Percentiles rank a stretch among this genome's conserved stretches.
Evolutionary conservation across 2,797 vertebrate species (phyloP).

Genomic region (Centropyge bicolor): DNA sequence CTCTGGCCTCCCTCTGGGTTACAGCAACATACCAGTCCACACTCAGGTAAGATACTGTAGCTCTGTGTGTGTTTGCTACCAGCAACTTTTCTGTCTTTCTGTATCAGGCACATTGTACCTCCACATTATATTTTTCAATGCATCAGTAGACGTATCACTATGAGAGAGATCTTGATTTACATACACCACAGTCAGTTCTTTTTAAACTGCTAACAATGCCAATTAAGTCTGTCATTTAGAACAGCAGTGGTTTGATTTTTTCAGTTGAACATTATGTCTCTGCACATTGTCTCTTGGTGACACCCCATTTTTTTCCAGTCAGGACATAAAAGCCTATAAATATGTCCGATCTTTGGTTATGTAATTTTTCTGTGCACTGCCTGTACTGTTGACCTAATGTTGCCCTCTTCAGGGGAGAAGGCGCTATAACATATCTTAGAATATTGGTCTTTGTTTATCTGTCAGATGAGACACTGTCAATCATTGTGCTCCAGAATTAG

Average conservation of each 20-base stretch:
- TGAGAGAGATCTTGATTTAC: neutral
- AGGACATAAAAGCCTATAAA: slow-evolving; percentile 10
- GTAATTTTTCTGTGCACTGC: slow-evolving; percentile 8
- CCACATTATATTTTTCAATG: neutral
- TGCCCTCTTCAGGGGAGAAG: slow-evolving; percentile 42
- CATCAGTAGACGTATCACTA: neutral
- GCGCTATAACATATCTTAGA: neutral
- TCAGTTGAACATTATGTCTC: neutral
- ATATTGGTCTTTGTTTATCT: neutral
- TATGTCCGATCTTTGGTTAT: slow-evolving; percentile 18
- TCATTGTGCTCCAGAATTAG: neutral
- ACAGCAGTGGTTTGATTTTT: neutral
- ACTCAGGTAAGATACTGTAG: slow-evolving; percentile 87
- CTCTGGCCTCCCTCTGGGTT: slow-evolving; percentile 89
- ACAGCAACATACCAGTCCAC: slow-evolving; percentile 93
- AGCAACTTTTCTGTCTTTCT: neutral
- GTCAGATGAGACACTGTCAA: neutral
- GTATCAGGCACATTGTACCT: neutral
- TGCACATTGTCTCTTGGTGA: neutral
- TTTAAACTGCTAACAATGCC: neutral
- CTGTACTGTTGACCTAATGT: slow-evolving; percentile 19
- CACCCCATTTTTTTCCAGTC: neutral
- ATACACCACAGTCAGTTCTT: neutral
- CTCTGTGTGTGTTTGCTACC: neutral
- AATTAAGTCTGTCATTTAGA: neutral